These are phyloP conservation scores for Xylota sylvarum DNA, from an alignment of 2,888 invertebrate genomes.

Conservation along the genomic window DNA sequence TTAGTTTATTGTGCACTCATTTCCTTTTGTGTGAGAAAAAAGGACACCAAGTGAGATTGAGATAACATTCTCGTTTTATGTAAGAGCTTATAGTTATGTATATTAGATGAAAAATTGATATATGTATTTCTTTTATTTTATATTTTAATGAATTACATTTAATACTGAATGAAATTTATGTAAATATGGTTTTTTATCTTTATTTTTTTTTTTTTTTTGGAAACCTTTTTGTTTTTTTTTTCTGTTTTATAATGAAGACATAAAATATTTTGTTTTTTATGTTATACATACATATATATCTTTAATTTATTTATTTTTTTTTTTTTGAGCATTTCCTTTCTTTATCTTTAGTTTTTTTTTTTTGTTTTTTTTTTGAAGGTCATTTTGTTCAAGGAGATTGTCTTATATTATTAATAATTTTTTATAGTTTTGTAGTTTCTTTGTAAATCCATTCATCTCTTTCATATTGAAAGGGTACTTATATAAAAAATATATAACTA, in stretches of 20 bases:
- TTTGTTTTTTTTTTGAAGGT: slow-evolving; percentile 42
- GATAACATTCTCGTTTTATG: slow-evolving; percentile 58
- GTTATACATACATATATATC: background rate
- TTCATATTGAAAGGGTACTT: slow-evolving; percentile 47
- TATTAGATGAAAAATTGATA: slow-evolving; percentile 50
- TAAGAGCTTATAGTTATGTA: slow-evolving; percentile 51
- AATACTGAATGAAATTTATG: slow-evolving; percentile 68
- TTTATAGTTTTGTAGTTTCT: slow-evolving; percentile 28
- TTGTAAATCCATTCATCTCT: slow-evolving; percentile 73
- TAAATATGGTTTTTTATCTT: slow-evolving; percentile 23
- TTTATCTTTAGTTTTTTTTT: too few species aligned
- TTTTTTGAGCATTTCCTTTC: slow-evolving; percentile 69
- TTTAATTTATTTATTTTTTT: slow-evolving; percentile 38
- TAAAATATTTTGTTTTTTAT: slow-evolving; percentile 28
- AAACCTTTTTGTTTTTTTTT: slow-evolving; percentile 64
- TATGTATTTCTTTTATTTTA: slow-evolving; percentile 17
- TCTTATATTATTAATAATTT: slow-evolving; percentile 77
- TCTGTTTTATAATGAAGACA: slow-evolving; percentile 56
- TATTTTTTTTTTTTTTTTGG: slow-evolving; percentile 44
- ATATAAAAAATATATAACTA: slow-evolving; percentile 73
- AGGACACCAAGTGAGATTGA: slow-evolving; percentile 73
- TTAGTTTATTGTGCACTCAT: slow-evolving; percentile 41
- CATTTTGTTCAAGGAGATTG: slow-evolving; percentile 80
- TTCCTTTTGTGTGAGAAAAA: slow-evolving; percentile 49
- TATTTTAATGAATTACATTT: slow-evolving; percentile 25